Base-by-base conservation (phyloP, 1,140 invertebrate species). In the Drosophila leontia region DNA sequence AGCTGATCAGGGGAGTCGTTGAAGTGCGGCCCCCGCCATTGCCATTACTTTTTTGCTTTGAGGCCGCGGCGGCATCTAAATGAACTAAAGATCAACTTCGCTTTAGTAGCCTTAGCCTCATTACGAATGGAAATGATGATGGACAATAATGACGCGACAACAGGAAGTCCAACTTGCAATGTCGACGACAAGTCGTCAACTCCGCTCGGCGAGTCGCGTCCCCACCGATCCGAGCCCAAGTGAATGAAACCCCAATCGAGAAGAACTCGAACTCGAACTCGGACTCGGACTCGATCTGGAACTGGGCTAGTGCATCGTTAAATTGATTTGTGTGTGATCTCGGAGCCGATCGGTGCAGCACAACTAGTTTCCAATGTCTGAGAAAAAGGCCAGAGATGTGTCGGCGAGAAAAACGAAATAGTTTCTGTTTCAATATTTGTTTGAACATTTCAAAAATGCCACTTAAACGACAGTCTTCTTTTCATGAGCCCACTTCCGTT, bases 41-140 rank as follows among this genome's bases (percentile, higher is more conserved):
- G 39, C 53, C 53, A 56, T 15, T 56, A 23, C 19, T 39, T 61
- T 39, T 55, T 37, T 39, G 32, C 69, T 51, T 53, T 47, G 62
- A 68, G 61, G 76, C 65, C 70, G 67, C 71, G 85, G 78, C 85
- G 85, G 85, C 85, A 88, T 88, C 85, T 90, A 88, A 88, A 88
- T 88, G 85, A 88, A 88, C 86, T 90, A 70, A 60, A 85, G 78
- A 88, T 90, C 81, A 65, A 88, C 81, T 88, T 82, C 78, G 83
- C 78, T 90, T 91, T 80, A 82, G 86, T 74, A 90, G 85, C 85
- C 81, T 76, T 80, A 80, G 86, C 86, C 86, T 90, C 85, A 90
- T 90, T 90, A 90, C 85, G 85, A 90, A 90, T 90, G 85, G 85
- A 90, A 90, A 90, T 90, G 85, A 90, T 90, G 85, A 90, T 90